These are phyloP conservation scores for Zhengitettix transpicula DNA, from an alignment of 2,888 invertebrate genomes.

Conservation along the genomic window DNA sequence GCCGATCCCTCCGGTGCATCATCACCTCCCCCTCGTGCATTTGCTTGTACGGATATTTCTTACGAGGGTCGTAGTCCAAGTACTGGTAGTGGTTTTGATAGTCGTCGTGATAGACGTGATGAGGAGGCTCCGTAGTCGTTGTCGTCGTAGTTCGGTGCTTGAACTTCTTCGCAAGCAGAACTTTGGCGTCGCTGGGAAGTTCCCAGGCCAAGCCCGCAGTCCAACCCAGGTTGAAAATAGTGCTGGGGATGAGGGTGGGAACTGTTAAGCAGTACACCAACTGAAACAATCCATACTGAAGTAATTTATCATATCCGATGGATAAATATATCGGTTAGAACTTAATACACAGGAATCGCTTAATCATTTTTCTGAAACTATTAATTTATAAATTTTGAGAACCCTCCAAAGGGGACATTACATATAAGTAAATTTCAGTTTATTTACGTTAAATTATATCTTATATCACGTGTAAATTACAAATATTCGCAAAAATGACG, in stretches of 20 bases:
- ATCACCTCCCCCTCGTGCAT: neutral
- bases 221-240: neutral
- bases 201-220: constrained; percentile 1
- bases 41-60: neutral
- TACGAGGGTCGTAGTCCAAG: neutral
- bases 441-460: too few species aligned
- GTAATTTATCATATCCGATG: too few species aligned
- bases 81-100: neutral
- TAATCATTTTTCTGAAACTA: too few species aligned
- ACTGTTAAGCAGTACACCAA: constrained; percentile 1
- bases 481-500: too few species aligned
- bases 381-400: too few species aligned
- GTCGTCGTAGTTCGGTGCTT: neutral
- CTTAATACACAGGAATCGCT: too few species aligned
- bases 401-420: too few species aligned
- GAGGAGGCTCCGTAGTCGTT: neutral
- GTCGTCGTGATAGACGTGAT: neutral
- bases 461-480: too few species aligned
- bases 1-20: neutral
- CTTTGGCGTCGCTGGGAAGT: neutral
- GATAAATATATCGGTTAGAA: too few species aligned
- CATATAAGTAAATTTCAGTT: too few species aligned
- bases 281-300: neutral
- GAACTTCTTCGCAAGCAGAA: neutral
- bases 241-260: neutral